These are phyloP conservation scores for Campaea margaritaria DNA, from an alignment of 2,888 invertebrate species.

Conservation along the genomic window DNA sequence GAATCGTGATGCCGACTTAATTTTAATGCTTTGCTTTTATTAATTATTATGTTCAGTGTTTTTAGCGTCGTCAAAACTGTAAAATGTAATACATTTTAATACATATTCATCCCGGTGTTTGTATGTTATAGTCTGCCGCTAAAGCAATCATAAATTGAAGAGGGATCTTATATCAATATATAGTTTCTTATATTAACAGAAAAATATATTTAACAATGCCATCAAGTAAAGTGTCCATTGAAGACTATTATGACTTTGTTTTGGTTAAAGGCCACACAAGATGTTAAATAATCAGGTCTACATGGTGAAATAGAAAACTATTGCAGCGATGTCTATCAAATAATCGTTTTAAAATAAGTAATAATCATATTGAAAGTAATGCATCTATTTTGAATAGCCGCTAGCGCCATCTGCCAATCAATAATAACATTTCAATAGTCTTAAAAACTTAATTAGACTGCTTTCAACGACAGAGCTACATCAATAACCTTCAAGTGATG, in stretches of 20 bases:
- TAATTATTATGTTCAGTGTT: constrained; percentile 12
- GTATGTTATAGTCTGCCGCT: no score
- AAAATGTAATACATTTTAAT: no score
- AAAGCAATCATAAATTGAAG: no score
- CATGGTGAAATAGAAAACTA: constrained; percentile 30
- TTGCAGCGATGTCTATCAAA: constrained; percentile 39
- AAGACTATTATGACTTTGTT: no score
- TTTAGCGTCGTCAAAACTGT: background rate
- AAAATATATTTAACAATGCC: background rate
- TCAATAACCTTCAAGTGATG: constrained; percentile 52
- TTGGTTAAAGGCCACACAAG: constrained; percentile 54
- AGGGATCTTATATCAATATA: no score
- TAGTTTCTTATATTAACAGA: no score
- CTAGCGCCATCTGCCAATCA: constrained; percentile 84
- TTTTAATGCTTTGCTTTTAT: constrained; percentile 61
- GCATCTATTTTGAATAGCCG: constrained; percentile 78
- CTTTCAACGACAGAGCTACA: constrained; percentile 76
- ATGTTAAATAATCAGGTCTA: constrained; percentile 42
- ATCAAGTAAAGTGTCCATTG: no score
- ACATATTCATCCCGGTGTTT: no score
- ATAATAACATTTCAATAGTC: constrained; percentile 77
- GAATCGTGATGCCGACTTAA: constrained; percentile 60
- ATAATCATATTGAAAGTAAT: constrained; percentile 61
- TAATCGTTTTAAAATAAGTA: constrained; percentile 44
- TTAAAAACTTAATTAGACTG: constrained; percentile 82